These are phyloP conservation scores for Dermochelys coriacea DNA, from an alignment of 2,797 vertebrate genomes.

Conservation along the genomic window DNA sequence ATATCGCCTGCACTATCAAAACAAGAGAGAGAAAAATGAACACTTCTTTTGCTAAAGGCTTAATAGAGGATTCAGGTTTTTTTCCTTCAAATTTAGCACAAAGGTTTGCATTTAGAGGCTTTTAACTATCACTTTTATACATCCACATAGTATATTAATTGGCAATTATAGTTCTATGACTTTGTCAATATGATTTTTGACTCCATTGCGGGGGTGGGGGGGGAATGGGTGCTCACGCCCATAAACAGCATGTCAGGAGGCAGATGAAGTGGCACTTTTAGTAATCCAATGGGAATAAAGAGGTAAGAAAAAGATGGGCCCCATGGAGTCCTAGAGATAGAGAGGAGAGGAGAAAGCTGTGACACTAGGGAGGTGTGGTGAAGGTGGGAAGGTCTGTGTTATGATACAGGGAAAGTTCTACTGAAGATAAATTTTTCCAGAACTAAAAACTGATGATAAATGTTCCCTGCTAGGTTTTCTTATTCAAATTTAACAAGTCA, in stretches of 20 bases:
- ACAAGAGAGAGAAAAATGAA: too few species aligned
- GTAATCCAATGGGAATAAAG: background rate
- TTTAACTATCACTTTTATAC: background rate
- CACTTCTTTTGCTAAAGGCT: background rate
- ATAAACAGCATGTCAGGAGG: background rate
- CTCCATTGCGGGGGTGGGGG: accelerated
- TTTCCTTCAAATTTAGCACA: background rate
- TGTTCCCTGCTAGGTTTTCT: background rate
- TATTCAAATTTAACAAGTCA: background rate
- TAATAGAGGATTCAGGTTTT: background rate
- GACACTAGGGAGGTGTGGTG: background rate
- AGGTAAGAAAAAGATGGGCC: background rate
- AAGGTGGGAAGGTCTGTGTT: background rate
- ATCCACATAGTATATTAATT: background rate
- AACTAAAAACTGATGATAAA: background rate
- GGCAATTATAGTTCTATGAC: background rate
- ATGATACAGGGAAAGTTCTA: background rate
- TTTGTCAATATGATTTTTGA: background rate
- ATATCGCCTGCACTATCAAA: background rate
- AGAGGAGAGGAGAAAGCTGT: background rate
- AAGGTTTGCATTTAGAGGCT: background rate
- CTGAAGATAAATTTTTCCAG: background rate
- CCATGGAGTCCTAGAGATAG: accelerated
- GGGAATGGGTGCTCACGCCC: background rate
- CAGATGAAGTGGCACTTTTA: background rate